These are phyloP conservation scores for Aptenodytes patagonicus DNA, from an alignment of 2,113 vertebrate genomes.

Conservation along the genomic window DNA sequence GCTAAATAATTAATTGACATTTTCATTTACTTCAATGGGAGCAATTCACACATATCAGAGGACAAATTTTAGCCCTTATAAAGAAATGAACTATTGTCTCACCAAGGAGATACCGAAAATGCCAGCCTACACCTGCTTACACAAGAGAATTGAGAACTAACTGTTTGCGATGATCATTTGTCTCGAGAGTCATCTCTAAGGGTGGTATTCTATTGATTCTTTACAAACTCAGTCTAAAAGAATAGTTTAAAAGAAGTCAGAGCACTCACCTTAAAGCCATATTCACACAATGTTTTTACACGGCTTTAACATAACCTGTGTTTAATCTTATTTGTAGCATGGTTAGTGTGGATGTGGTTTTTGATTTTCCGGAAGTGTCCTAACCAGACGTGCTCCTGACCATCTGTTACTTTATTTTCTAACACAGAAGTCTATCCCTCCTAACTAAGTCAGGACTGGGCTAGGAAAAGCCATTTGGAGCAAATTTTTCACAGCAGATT, in stretches of 20 bases:
- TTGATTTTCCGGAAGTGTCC: neutral
- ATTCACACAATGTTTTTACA: neutral
- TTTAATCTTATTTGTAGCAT: neutral
- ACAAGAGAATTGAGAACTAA: constrained; percentile 30
- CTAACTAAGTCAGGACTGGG: neutral
- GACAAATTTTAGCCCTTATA: constrained; percentile 48
- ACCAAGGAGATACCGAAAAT: neutral
- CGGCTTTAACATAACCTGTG: neutral
- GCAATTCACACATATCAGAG: constrained; percentile 32
- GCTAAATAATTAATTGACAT: constrained; percentile 49
- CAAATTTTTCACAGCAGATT: neutral
- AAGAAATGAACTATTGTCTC: constrained; percentile 25
- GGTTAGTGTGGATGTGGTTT: neutral
- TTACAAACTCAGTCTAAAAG: neutral
- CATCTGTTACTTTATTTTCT: neutral
- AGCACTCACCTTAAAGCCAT: neutral
- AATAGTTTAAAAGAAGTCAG: neutral
- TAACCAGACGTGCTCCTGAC: neutral
- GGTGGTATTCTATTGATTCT: neutral
- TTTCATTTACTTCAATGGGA: constrained; percentile 48
- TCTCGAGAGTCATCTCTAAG: neutral
- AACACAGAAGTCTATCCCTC: neutral
- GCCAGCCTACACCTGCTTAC: neutral
- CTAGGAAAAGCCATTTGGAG: neutral
- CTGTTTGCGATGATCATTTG: neutral